phyloP scores from a whole-genome alignment of 2,797 vertebrate genomes.

The Anabacerthia variegaticeps region DNA sequence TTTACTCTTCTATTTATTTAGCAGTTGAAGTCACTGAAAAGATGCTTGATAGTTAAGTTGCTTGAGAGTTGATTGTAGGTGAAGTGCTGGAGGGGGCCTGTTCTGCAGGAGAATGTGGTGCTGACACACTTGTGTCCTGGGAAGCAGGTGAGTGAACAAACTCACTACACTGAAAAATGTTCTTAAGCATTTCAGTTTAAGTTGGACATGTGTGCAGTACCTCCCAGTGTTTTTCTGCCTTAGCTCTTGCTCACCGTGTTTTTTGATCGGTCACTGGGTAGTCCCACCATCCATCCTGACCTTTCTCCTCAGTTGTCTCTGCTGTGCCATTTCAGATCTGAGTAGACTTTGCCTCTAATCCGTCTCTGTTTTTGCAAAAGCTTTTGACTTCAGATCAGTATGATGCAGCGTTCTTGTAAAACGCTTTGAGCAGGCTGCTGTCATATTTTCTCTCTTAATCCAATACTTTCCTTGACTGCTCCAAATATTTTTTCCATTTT shows the following conservation, averaged over 20 bases:
- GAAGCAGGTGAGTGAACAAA: not conserved
- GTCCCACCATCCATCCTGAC: no score
- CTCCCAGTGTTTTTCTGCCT: accelerated
- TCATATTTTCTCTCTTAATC: not conserved
- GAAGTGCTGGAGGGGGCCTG: not conserved
- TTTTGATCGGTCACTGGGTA: not conserved
- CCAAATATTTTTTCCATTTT: not conserved
- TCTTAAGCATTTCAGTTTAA: not conserved
- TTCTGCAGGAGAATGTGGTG: not conserved
- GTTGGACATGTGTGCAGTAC: not conserved
- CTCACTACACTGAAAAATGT: not conserved
- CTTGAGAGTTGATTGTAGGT: not conserved
- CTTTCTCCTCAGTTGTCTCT: accelerated
- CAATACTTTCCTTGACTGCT: not conserved
- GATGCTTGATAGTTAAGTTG: not conserved
- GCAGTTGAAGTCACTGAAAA: not conserved
- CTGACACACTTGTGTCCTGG: not conserved
- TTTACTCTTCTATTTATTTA: not conserved
- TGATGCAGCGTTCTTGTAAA: not conserved
- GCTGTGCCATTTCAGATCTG: not conserved
- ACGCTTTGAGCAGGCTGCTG: not conserved
- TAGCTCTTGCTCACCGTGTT: not conserved
- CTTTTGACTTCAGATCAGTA: not conserved
- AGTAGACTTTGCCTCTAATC: not conserved
- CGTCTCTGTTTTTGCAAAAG: not conserved